Percentiles rank a stretch among this genome's conserved stretches.
Conservation (phyloP, 2,797 vertebrate species). For the Xiphophorus birchmanni region DNA sequence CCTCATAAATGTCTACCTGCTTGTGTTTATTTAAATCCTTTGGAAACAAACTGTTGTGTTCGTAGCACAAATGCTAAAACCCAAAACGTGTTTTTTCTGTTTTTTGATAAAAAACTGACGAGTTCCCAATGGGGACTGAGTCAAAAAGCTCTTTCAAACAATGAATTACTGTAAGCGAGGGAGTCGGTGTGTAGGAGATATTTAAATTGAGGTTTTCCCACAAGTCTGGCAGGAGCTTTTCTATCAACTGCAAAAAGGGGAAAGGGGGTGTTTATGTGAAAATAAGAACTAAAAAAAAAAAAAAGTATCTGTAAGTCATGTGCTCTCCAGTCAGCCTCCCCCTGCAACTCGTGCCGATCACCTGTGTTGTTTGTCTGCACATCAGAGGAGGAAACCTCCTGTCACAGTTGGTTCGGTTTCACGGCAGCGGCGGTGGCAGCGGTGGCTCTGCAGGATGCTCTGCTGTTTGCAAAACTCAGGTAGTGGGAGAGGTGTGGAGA, state of each 20-base stretch:
- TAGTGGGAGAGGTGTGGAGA: neutral
- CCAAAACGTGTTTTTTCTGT: neutral
- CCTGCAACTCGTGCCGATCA: slow-evolving; percentile 32
- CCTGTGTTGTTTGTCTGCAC: slow-evolving; percentile 29
- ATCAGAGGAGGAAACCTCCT: slow-evolving; percentile 53
- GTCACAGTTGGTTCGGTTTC: slow-evolving; percentile 36
- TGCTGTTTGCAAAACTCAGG: slow-evolving; percentile 23
- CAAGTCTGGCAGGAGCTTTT: slow-evolving; percentile 3
- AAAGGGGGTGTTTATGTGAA: slow-evolving; percentile 50
- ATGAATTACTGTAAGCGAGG: slow-evolving; percentile 60
- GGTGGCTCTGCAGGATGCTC: slow-evolving; percentile 25
- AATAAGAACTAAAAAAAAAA: slow-evolving; percentile 5
- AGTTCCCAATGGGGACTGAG: slow-evolving; percentile 58
- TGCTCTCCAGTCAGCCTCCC: slow-evolving; percentile 47
- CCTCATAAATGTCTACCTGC: neutral
- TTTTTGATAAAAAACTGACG: slow-evolving; percentile 37
- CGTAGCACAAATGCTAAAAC: neutral
- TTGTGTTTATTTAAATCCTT: neutral
- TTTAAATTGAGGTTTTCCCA: slow-evolving; percentile 45
- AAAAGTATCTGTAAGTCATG: slow-evolving; percentile 40
- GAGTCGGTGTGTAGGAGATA: slow-evolving; percentile 47
- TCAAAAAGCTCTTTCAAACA: slow-evolving; percentile 45
- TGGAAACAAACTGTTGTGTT: neutral
- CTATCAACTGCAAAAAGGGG: neutral
- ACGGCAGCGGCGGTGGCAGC: slow-evolving; percentile 22